Percentiles rank a stretch among this genome's conserved stretches.
These are phyloP conservation scores for Aphelinus certus DNA, from an alignment of 1,140 invertebrate species.

Conservation along the genomic window DNA sequence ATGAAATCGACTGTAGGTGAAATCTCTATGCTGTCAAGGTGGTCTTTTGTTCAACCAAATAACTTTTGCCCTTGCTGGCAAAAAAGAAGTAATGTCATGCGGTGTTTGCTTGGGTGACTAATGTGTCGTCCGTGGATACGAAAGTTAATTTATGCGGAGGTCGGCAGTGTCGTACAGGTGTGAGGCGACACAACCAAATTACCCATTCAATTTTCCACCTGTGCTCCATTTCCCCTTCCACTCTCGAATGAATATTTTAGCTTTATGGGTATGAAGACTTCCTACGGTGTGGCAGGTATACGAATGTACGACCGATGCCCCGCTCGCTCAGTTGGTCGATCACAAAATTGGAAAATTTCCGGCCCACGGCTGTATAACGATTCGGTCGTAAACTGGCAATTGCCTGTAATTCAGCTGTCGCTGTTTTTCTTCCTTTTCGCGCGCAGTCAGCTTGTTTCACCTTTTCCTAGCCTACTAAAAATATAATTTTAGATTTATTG, in stretches of 20 bases:
- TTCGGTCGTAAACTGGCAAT: conserved; percentile 17
- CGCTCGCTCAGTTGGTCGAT: conserved; percentile 6
- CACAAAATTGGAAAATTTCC: conserved; percentile 22
- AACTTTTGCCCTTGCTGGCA: too few relatives aligned
- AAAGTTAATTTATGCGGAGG: too few relatives aligned
- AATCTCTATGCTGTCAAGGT: too few relatives aligned
- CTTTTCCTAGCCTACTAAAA: not conserved
- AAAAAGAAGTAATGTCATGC: too few relatives aligned
- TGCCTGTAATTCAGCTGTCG: conserved; percentile 18
- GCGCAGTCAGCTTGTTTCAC: not conserved
- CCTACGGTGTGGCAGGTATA: conserved; percentile 16
- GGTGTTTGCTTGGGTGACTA: too few relatives aligned
- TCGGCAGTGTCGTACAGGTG: not conserved
- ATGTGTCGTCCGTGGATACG: too few relatives aligned
- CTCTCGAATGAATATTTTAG: conserved; percentile 4
- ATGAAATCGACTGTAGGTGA: too few relatives aligned
- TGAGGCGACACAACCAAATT: not conserved
- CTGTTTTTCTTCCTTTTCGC: not conserved
- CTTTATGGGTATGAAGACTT: conserved; percentile 8
- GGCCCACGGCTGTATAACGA: not conserved
- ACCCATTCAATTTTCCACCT: not conserved
- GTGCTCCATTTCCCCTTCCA: not conserved
- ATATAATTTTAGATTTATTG: conserved; percentile 6
- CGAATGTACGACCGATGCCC: too few relatives aligned
- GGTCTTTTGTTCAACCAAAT: too few relatives aligned